Evolutionary conservation across 2,113 vertebrate species (phyloP), one percentile per base, ranked within the genome.

Genomic region (Ciconia boyciana): DNA sequence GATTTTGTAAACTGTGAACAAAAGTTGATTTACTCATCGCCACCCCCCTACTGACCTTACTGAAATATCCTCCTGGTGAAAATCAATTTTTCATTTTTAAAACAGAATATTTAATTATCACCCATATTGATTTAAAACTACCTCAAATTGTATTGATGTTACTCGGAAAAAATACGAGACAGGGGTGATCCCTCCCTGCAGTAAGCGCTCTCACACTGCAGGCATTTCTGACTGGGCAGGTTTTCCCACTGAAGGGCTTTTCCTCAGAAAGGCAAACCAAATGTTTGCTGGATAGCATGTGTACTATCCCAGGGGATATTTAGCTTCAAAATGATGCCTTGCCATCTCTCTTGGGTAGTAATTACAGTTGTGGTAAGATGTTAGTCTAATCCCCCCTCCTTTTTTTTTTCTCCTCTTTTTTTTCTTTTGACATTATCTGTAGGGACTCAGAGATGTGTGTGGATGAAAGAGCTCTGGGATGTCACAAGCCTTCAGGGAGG

Each of bases 81-180:
- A 97, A 98, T 95, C 60, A 94, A 94, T 95, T 93, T 91, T 95
- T 88, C 46, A 80, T 97, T 97, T 95, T 96, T 93, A 92, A 94
- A 93, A 49, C 26, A 88, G 82, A 91, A 87, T 95, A 60, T 96
- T 96, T 97, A 97, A 97, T 96, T 96, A 92, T 97, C 83, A 95
- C 85, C 71, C 41, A 9, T 89, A 96, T 97, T 95, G 95, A 97
- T 94, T 97, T 95, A 87, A 91, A 97, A 66, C 61, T 58, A 71
- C 83, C 86, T 97, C 46, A 83, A 94, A 82, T 7, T 32, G 54
- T 64, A 79, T 61, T 77, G 80, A 93, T 74, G 39, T 83, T 83
- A 74, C 52, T 78, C 43, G 79, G 86, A 26, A 88, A 91, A 85
- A 16, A 20, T 6, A 87, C 1, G 20, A 60, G 58, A 9, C 24